These are phyloP conservation scores for Palythoa caribaeorum DNA, from an alignment of 92 coral and sea anemone species.

Conservation along the genomic window DNA sequence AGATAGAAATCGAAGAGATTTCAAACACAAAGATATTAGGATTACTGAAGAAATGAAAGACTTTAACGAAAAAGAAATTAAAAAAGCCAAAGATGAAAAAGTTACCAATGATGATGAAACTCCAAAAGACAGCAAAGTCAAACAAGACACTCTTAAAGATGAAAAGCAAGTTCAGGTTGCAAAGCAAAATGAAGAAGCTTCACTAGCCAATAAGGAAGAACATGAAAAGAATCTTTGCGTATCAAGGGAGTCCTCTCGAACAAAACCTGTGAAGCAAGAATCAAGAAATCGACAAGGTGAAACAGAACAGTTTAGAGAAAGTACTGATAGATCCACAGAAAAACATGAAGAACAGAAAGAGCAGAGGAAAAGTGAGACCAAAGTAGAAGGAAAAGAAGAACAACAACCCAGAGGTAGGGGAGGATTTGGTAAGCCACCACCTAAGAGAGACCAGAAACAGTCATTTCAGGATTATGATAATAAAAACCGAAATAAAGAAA, in stretches of 20 bases:
- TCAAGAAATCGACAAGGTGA: constrained; percentile 12
- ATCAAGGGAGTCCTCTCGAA: constrained; percentile 3
- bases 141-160: constrained; percentile 10
- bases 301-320: not conserved
- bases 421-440: constrained; percentile 67
- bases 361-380: constrained; percentile 40
- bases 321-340: constrained; percentile 12
- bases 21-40: constrained; percentile 11
- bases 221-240: constrained; percentile 16
- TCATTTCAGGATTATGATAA: constrained; percentile 11
- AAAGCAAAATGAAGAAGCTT: constrained; percentile 23
- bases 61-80: not conserved
- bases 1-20: constrained; percentile 2
- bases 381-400: constrained; percentile 40
- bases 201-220: not conserved
- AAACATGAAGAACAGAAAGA: constrained; percentile 33
- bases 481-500: constrained; percentile 11
- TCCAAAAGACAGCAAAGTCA: constrained; percentile 1
- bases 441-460: constrained; percentile 39
- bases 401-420: constrained; percentile 66
- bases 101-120: not conserved
- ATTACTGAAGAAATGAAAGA: not conserved
- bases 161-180: constrained; percentile 19
- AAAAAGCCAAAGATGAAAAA: constrained; percentile 4
- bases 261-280: constrained; percentile 37